A percentile compares a stretch with the other conserved stretches of the same genome.
Conservation (phyloP, 2,888 invertebrate genomes). For the Heterodera filipjevi region DNA sequence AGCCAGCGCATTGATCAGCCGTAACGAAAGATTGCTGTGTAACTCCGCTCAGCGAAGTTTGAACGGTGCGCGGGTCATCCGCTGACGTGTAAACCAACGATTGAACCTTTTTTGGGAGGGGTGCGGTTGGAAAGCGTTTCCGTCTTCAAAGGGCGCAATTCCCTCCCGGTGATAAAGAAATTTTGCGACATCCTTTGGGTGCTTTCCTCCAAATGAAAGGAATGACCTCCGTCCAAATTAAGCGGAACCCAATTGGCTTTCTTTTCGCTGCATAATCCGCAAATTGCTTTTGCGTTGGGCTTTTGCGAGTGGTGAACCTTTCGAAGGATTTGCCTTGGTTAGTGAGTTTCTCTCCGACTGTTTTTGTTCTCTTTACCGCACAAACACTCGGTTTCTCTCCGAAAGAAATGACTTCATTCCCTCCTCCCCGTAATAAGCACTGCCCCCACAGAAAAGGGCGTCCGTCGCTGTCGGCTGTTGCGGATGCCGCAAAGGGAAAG, state of each 20-base stretch:
- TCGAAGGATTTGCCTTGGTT: background rate
- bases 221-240: conserved; percentile 64
- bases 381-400: conserved; percentile 43
- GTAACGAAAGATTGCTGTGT: conserved; percentile 30
- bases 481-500: background rate
- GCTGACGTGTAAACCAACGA: conserved; percentile 26
- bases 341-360: conserved; percentile 1
- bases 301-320: conserved; percentile 57
- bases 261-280: conserved; percentile 45
- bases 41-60: conserved; percentile 9
- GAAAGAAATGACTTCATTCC: conserved; percentile 67
- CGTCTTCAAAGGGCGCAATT: conserved; percentile 30
- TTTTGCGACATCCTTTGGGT: too few relatives aligned
- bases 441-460: conserved; percentile 66
- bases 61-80: conserved; percentile 6
- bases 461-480: conserved; percentile 17
- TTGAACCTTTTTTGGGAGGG: conserved; percentile 24
- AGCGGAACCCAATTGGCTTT: conserved; percentile 63
- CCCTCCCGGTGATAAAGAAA: too few relatives aligned
- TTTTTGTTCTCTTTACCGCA: conserved; percentile 26
- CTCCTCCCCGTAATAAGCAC: conserved; percentile 67
- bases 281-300: conserved; percentile 45
- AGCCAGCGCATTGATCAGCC: conserved; percentile 49
- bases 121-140: too few relatives aligned
- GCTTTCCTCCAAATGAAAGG: too few relatives aligned